These are phyloP conservation scores for Neoarius graeffei DNA, from an alignment of 2,113 vertebrate genomes.

Conservation along the genomic window DNA sequence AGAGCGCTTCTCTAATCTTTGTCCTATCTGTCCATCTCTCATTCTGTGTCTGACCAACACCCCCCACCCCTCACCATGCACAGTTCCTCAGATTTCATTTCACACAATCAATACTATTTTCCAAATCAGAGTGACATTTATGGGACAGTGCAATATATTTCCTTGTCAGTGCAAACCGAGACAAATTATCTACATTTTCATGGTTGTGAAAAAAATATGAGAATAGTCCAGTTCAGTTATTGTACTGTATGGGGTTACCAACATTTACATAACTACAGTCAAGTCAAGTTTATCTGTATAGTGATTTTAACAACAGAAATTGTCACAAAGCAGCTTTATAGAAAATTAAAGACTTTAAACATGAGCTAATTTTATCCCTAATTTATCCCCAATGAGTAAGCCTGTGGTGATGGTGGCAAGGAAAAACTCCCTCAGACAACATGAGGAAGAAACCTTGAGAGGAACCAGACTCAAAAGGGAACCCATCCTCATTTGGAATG, in stretches of 20 bases:
- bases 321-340: too few relatives aligned
- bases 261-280: not conserved
- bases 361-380: too few relatives aligned
- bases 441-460: too few relatives aligned
- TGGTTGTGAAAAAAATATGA: not conserved
- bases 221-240: not conserved
- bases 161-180: not conserved
- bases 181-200: not conserved
- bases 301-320: too few relatives aligned
- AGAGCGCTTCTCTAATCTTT: not conserved
- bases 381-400: too few relatives aligned
- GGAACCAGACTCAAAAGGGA: too few relatives aligned
- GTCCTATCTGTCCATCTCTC: constrained; percentile 15
- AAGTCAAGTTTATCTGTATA: too few relatives aligned
- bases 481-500: too few relatives aligned
- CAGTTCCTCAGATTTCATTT: constrained; percentile 27
- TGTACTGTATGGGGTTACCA: not conserved
- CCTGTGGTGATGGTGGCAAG: too few relatives aligned
- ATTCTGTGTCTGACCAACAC: not conserved
- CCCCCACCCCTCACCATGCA: not conserved
- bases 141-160: constrained; percentile 19
- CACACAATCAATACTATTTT: constrained; percentile 33
- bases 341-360: too few relatives aligned
- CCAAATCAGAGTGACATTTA: constrained; percentile 30
- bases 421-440: too few relatives aligned